Conservation (phyloP, 2,888 invertebrate species). For the Actias luna region DNA sequence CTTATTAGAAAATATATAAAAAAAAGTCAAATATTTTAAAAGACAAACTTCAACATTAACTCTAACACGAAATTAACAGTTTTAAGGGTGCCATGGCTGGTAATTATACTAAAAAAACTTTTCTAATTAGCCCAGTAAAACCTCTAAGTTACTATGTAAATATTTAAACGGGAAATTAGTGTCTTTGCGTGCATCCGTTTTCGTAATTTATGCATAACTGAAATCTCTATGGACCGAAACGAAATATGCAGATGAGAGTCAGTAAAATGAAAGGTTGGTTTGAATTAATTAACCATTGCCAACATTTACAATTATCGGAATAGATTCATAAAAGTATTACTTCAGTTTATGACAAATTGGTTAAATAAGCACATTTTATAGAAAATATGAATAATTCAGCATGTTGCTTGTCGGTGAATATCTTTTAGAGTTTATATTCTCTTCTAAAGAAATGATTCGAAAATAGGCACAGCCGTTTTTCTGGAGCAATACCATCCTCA, state of each 20-base stretch:
- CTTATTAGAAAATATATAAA: conserved; percentile 8
- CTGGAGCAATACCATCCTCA: not conserved
- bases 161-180: conserved; percentile 42
- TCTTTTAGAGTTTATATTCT: not conserved
- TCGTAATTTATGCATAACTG: conserved; percentile 28
- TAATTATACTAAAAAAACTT: conserved; percentile 45
- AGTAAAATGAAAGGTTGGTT: conserved; percentile 17
- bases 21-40: conserved; percentile 27
- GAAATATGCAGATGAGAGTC: conserved; percentile 20
- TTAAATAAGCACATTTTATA: no score
- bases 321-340: not conserved
- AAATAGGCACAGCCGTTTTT: not conserved
- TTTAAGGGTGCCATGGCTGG: conserved; percentile 34
- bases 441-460: not conserved
- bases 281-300: not conserved
- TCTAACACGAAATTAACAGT: conserved; percentile 23
- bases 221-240: conserved; percentile 14
- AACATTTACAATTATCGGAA: not conserved
- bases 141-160: conserved; percentile 44
- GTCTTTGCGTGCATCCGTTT: conserved; percentile 27
- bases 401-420: no score
- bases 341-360: not conserved
- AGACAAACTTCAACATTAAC: conserved; percentile 33
- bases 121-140: conserved; percentile 45
- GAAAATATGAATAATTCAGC: no score